A percentile compares a stretch with the other conserved stretches of the same genome.
Conservation (phyloP, 2,888 invertebrate genomes). For the Dynastes maya region DNA sequence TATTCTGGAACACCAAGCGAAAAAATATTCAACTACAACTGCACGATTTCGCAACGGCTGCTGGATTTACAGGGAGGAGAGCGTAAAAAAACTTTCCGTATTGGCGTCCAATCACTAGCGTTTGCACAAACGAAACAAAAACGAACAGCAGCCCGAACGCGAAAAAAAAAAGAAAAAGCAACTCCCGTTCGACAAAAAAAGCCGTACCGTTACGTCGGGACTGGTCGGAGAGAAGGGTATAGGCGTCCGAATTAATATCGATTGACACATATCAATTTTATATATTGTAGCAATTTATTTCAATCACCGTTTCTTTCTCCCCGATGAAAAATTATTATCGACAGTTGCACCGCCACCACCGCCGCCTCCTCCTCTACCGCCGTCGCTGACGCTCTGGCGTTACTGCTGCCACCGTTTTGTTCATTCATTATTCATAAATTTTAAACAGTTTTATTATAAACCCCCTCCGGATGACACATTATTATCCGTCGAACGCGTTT, state of each 20-base stretch:
- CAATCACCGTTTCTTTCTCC: conserved; percentile 51
- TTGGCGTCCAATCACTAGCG: background rate
- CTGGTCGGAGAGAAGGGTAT: background rate
- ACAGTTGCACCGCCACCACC: conserved; percentile 40
- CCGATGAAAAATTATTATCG: conserved; percentile 52
- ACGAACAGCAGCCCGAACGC: background rate
- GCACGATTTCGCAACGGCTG: background rate
- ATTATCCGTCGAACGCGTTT: conserved; percentile 21
- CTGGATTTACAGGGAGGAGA: background rate
- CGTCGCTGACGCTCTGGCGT: background rate
- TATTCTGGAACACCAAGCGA: background rate
- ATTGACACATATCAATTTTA: conserved; percentile 53
- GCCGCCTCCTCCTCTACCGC: too few species aligned
- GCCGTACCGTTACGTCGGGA: too few species aligned
- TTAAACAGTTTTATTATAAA: conserved; percentile 53
- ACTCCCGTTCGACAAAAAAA: background rate
- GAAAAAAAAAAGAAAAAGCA: conserved; percentile 16
- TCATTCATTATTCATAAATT: conserved; percentile 53
- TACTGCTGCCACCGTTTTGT: background rate
- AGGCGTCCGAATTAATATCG: conserved; percentile 46
- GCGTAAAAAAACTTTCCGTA: background rate
- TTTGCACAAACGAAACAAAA: background rate
- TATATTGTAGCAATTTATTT: conserved; percentile 53
- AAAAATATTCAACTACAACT: background rate
- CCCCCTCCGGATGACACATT: conserved; percentile 46